Base-by-base conservation (phyloP, 2,797 vertebrate genomes). In the Danio kyathit region DNA sequence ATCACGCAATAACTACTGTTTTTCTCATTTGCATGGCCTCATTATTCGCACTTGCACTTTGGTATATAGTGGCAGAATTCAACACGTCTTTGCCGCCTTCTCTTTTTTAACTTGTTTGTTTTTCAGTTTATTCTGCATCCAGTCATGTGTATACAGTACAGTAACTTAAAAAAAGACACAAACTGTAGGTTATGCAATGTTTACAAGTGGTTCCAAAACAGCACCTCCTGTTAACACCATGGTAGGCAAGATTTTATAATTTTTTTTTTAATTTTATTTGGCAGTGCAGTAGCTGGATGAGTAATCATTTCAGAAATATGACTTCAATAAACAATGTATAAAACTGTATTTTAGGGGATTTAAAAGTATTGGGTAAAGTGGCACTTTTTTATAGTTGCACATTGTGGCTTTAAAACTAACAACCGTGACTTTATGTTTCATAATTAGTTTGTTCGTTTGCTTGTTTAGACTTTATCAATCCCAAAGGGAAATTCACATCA, bases 141-240 rank as follows among this genome's bases (percentile, higher is more conserved):
- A 19, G 40, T 7, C 41, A 72, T 72, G 7, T 44, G 52, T 6
- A 57, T 73, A 48, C 46, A 48, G 46, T 7, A 44, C 29, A 29
- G 29, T 29, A 29, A 21, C 66, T 52, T 52, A 38, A 70, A 11
- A 69, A 69, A 52, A 29, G 14, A 40, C 8, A 67, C 46, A n/a
- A 70, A 52, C 9, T 6, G 9, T 52, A 70, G 29, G 49, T 70
- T 52, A 70, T 52, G 67, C 29, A 38, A 70, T 70, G 49, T 41
- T 70, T 52, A 70, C 66, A 52, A 70, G 48, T 52, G 29, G 14
- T n/a, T 70, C 49, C 10, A 70, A 40, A 52, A 52, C 48, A 52
- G 29, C 48, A 70, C 49, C 48, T 70, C 51, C 67, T 54, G 49
- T 70, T 70, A 70, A 52, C 67, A 70, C 29, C 49, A 70, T 51